These are phyloP conservation scores for Pipistrellus pipistrellus DNA, from an alignment of 2,797 vertebrate genomes.

Conservation along the genomic window DNA sequence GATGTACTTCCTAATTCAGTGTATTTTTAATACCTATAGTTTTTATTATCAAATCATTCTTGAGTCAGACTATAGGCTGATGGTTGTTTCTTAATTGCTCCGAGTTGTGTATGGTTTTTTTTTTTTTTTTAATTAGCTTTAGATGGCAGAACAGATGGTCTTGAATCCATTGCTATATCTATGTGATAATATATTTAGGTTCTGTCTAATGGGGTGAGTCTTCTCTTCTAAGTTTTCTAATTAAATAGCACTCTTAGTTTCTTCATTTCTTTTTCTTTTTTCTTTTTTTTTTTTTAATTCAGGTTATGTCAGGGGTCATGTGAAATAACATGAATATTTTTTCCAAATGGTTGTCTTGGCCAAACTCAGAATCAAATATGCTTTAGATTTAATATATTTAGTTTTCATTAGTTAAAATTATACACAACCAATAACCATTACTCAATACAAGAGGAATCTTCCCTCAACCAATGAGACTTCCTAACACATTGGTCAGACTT, in stretches of 20 bases:
- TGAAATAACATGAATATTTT: neutral
- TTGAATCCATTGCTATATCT: constrained; percentile 71
- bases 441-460: neutral
- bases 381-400: neutral
- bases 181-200: constrained; percentile 77
- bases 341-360: constrained; percentile 11
- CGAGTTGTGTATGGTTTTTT: constrained; percentile 14
- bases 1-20: constrained; percentile 63
- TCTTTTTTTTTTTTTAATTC: neutral
- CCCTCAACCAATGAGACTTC: neutral
- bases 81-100: constrained; percentile 82
- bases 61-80: constrained; percentile 76
- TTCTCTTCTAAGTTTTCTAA: constrained; percentile 79
- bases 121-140: constrained; percentile 83
- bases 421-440: neutral
- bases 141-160: constrained; percentile 86
- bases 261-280: neutral
- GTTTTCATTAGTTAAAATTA: neutral
- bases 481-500: neutral
- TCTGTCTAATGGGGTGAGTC: constrained; percentile 80
- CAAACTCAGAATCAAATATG: neutral
- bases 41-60: constrained; percentile 81
- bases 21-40: constrained; percentile 75
- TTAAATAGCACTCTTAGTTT: constrained; percentile 77
- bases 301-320: constrained; percentile 23